Percentiles rank a stretch among this genome's conserved stretches.
phyloP scores from a whole-genome alignment of 2,113 vertebrate species.

The Ranitomeya variabilis region DNA sequence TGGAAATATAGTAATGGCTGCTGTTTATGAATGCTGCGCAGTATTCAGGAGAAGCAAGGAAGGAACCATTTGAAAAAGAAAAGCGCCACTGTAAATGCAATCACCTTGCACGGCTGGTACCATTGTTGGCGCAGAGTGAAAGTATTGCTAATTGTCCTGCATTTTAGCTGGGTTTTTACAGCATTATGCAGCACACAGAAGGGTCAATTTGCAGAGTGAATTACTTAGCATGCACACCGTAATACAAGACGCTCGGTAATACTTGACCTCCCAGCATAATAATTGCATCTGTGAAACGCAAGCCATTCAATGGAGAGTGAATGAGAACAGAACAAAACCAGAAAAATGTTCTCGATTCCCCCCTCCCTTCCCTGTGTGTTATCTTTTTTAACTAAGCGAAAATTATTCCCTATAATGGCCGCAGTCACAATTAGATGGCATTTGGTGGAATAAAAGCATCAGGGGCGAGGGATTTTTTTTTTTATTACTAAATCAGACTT shows the following conservation, averaged over 20 bases:
- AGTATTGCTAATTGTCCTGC: conserved; percentile 97
- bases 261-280: conserved; percentile 99
- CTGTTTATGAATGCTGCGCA: conserved; percentile 73
- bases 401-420: conserved; percentile 88
- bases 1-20: conserved; percentile 79
- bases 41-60: conserved; percentile 79
- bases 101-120: conserved; percentile 93
- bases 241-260: conserved; percentile 98
- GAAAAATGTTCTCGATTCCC: conserved; percentile 90
- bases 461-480: conserved; percentile 79
- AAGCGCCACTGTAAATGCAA: conserved; percentile 94
- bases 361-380: conserved; percentile 68
- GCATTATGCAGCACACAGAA: conserved; percentile 92
- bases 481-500: conserved; percentile 85
- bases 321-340: conserved; percentile 93
- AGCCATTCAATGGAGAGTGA: conserved; percentile 91
- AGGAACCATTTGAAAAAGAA: conserved; percentile 85
- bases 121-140: conserved; percentile 88
- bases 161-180: conserved; percentile 96
- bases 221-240: conserved; percentile 99
- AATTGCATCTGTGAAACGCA: conserved; percentile 96
- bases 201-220: conserved; percentile 97
- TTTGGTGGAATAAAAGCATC: conserved; percentile 84
- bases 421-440: conserved; percentile 86
- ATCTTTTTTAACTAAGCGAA: conserved; percentile 83